Percentiles rank a stretch among this genome's conserved stretches.
phyloP scores from a whole-genome alignment of 1,140 invertebrate species.

The Zaprionus vittiger region DNA sequence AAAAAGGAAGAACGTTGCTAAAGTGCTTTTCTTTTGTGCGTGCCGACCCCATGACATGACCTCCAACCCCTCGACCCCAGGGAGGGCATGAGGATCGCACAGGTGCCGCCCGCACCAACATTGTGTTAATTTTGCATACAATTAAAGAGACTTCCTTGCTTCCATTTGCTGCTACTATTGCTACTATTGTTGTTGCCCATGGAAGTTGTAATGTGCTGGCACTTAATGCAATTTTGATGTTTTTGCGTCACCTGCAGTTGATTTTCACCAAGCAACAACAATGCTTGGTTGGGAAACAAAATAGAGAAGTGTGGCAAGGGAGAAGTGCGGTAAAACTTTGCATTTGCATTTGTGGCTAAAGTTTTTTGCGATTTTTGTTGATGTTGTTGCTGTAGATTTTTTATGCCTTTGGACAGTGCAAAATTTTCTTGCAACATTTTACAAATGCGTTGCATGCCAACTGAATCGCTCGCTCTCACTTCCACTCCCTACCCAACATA shows the following conservation, averaged over 20 bases:
- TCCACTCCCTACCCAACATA: neutral
- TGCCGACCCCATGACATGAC: neutral
- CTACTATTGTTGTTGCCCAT: conserved; percentile 12
- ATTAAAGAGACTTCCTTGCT: conserved; percentile 49
- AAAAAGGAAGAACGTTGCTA: conserved; percentile 13
- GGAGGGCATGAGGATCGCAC: neutral
- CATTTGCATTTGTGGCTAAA: conserved; percentile 51
- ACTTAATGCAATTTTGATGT: conserved; percentile 79
- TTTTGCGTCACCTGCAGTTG: conserved; percentile 67
- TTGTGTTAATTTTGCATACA: conserved; percentile 55
- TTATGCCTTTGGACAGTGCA: conserved; percentile 22
- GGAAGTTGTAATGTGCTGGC: conserved; percentile 39
- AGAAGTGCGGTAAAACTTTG: conserved; percentile 22
- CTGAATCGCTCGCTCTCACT: neutral
- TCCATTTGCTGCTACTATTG: neutral
- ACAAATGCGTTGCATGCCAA: conserved; percentile 33
- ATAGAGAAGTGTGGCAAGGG: conserved; percentile 44
- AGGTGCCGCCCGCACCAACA: neutral
- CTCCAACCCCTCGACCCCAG: neutral
- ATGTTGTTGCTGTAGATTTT: conserved; percentile 10
- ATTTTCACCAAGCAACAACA: conserved; percentile 33
- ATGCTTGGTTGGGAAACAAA: conserved; percentile 48
- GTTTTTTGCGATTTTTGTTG: conserved; percentile 25
- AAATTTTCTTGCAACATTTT: conserved; percentile 43
- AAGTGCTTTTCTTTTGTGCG: conserved; percentile 47